phyloP scores from a whole-genome alignment of 2,888 invertebrate genomes.

The Heteromyza rotundicornis region DNA sequence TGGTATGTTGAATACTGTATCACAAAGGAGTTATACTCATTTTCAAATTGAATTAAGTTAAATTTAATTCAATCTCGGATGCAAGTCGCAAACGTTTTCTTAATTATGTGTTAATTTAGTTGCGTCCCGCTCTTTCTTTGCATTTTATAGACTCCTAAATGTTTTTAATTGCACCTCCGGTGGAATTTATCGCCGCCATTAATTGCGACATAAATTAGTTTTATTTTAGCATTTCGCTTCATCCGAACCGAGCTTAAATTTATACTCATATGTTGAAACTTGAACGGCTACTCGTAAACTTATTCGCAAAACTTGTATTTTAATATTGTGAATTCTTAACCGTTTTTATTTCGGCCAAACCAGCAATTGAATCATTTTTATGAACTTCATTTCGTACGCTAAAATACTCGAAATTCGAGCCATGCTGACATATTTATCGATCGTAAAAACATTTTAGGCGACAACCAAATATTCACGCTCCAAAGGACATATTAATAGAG shows the following conservation, averaged over 20 bases:
- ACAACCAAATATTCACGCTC: not conserved
- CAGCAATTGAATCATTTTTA: constrained; percentile 54
- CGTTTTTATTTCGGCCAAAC: constrained; percentile 35
- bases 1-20: too few species aligned
- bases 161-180: constrained; percentile 39
- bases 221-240: constrained; percentile 47
- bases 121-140: constrained; percentile 10
- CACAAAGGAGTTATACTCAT: constrained; percentile 17
- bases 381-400: constrained; percentile 36
- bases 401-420: not conserved
- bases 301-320: constrained; percentile 38
- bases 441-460: constrained; percentile 5
- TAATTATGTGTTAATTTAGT: constrained; percentile 51
- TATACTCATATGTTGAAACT: constrained; percentile 45
- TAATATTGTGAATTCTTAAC: not conserved
- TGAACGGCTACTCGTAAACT: constrained; percentile 23
- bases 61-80: constrained; percentile 49
- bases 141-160: constrained; percentile 15
- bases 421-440: constrained; percentile 1
- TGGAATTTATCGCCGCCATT: constrained; percentile 45
- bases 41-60: constrained; percentile 39
- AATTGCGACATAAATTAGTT: constrained; percentile 55
- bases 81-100: constrained; percentile 51
- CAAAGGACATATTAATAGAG: not conserved
- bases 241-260: constrained; percentile 47